Evolutionary conservation across 2,797 vertebrate species (phyloP).

Genomic region (Eulemur mongoz): DNA sequence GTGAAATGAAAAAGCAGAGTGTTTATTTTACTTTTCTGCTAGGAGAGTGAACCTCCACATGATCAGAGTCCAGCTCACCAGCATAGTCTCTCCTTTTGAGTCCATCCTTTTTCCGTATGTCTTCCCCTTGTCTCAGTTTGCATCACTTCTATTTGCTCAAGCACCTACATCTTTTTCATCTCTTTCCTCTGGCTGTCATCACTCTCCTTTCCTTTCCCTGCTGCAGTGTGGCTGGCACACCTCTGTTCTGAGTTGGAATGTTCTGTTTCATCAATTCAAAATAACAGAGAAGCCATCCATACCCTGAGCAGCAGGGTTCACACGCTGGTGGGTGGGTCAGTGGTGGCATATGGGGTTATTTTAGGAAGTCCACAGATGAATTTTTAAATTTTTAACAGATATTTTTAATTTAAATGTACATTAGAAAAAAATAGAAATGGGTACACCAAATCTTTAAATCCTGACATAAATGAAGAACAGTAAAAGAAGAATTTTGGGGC

Average conservation of each 20-base stretch:
- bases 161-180: not conserved
- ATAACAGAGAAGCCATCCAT: not conserved
- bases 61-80: not conserved
- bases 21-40: not conserved
- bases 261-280: not conserved
- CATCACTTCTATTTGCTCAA: not conserved
- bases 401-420: not conserved
- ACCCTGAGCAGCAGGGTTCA: not conserved
- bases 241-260: not conserved
- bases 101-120: not conserved
- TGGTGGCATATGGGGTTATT: not conserved
- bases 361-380: not conserved
- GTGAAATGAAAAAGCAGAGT: not conserved
- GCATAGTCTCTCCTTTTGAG: not conserved
- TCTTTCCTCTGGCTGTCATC: not conserved
- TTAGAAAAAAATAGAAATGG: slow-evolving; percentile 13
- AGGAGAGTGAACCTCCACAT: not conserved
- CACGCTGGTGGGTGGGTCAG: not conserved
- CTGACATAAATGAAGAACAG: not conserved
- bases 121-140: not conserved
- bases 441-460: slow-evolving; percentile 17
- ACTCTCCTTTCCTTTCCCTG: not conserved
- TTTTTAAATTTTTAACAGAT: slow-evolving; percentile 30
- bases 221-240: not conserved
- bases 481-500: slow-evolving; percentile 24